These are phyloP conservation scores for Drosophila pachea DNA, from an alignment of 1,140 invertebrate genomes.

Conservation along the genomic window DNA sequence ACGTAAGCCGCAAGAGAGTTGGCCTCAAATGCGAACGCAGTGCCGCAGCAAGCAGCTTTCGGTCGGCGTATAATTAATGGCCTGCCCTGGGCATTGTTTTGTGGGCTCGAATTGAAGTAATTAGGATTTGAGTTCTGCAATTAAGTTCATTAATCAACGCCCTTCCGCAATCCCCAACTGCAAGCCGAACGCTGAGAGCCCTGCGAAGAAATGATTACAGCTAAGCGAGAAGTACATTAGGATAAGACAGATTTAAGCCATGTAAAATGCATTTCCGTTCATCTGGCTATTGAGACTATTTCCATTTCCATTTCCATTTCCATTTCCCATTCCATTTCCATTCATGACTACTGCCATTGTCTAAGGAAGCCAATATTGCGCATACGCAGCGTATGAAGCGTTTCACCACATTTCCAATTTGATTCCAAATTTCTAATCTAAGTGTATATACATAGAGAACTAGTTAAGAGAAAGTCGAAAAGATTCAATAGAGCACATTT, in stretches of 20 bases:
- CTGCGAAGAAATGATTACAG: conserved; percentile 16
- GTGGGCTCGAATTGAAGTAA: conserved; percentile 64
- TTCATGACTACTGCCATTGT: conserved; percentile 56
- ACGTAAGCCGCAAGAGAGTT: conserved; percentile 56
- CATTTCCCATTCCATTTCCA: background rate
- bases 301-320: no score
- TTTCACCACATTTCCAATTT: conserved; percentile 65
- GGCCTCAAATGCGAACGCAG: background rate
- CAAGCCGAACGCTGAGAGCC: background rate
- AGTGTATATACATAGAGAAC: conserved; percentile 21
- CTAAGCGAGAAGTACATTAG: conserved; percentile 14
- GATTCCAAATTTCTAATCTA: conserved; percentile 29
- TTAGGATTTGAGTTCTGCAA: conserved; percentile 71
- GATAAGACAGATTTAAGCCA: conserved; percentile 12
- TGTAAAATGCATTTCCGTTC: conserved; percentile 9
- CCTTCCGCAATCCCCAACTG: background rate
- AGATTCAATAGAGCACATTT: conserved; percentile 49
- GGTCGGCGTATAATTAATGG: conserved; percentile 67
- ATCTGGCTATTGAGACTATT: background rate
- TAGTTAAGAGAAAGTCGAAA: background rate
- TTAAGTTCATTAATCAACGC: conserved; percentile 69
- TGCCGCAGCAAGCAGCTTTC: background rate
- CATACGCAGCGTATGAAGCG: conserved; percentile 42
- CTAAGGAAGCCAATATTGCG: conserved; percentile 35
- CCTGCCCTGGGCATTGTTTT: conserved; percentile 42